Conservation (phyloP, 35 echinoderm and acorn worm species). For the Ophiothrix spiculata region DNA sequence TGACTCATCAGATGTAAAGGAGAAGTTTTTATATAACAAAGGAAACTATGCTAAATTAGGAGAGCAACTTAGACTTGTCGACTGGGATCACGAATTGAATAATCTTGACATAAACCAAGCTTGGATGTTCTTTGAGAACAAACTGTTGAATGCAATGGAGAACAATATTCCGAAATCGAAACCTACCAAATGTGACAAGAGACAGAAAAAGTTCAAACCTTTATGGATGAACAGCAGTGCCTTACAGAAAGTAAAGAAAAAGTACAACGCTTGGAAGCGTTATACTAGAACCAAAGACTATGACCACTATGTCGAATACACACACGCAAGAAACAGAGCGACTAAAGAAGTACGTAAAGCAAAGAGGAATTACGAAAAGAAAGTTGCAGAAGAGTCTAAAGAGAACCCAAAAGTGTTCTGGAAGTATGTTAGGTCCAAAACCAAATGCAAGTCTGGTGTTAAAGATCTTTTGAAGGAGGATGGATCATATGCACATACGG, state of each 20-base stretch:
- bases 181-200: not conserved
- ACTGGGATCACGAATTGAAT: not conserved
- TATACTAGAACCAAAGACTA: not conserved
- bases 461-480: not conserved
- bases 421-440: not conserved
- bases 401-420: not conserved
- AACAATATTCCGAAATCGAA: not conserved
- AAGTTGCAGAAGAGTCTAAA: not conserved
- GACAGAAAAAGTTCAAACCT: not conserved
- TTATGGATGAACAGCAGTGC: not conserved
- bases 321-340: not conserved
- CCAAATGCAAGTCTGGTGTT: not conserved
- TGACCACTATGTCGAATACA: not conserved
- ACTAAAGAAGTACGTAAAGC: not conserved
- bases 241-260: not conserved
- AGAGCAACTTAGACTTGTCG: not conserved
- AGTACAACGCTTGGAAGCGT: not conserved
- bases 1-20: not conserved
- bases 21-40: not conserved
- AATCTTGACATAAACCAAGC: not conserved
- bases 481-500: not conserved
- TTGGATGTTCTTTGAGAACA: not conserved
- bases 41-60: not conserved
- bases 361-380: not conserved
- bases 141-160: not conserved